Evolutionary conservation across 2,113 vertebrate species (phyloP), one percentile per base, ranked within the genome.

Genomic region (Thamnaconus septentrionalis): DNA sequence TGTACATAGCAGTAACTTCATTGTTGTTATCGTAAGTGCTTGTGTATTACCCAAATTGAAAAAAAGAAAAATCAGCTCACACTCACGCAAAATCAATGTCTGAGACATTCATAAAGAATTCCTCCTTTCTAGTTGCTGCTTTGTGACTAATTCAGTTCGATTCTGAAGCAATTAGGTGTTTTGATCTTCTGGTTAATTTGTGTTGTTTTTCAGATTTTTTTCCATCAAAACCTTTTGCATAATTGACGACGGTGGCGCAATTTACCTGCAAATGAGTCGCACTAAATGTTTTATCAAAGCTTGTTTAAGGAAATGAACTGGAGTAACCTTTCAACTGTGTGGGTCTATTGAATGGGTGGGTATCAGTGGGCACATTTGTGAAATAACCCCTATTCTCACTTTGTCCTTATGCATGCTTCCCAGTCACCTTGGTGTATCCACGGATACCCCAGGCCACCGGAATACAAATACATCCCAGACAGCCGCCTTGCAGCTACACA

Each of bases 401-500:
- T 93, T 92, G 93, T 92, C 87, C 91, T 81, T 73, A 80, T 76
- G 91, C 90, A 94, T 94, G 94, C 88, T 94, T 91, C 87, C 90
- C 93, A 93, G 92, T 94, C 91, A 94, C 93, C 90, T 92, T 80
- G 80, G 83, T 73, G 96, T 96, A 94, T 94, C 95, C 94, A 96
- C 80, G 95, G 92, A 94, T 88, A 97, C 95, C 84, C 77, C 69
- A 79, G 88, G 79, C 82, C 7, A 90, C 87, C 81, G 65, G 94
- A 94, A 95, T 88, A 94, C 92, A 92, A 95, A 97, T 96, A 90
- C 80, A 83, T 86, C 66, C 66, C 68, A 80, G 77, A 76, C 76
- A 58, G 86, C 85, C 74, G 73, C 90, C 72, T 74, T 75, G 81
- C 75, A 77, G 66, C 76, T 72, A 31, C 89, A 61, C 58, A 65